Conservation (phyloP, 2,797 vertebrate species). For the Mastacembelus armatus region DNA sequence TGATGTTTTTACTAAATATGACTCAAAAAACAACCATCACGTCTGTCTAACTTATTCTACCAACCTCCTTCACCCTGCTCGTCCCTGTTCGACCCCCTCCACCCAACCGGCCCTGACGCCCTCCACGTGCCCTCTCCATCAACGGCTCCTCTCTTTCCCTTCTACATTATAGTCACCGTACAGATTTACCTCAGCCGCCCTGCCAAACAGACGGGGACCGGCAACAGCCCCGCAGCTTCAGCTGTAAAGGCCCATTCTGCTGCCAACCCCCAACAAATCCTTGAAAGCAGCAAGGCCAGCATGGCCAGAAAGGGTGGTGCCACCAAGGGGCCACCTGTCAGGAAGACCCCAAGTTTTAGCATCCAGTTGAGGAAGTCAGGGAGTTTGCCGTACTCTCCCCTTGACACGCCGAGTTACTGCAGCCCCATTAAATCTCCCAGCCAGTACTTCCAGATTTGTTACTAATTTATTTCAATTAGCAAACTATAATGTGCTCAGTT, state of each 20-base stretch:
- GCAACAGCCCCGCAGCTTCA: conserved; percentile 57
- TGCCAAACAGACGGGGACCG: conserved; percentile 74
- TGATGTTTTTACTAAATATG: conserved; percentile 33
- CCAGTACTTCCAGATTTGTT: conserved; percentile 89
- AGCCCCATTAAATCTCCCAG: conserved; percentile 87
- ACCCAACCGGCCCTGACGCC: conserved; percentile 69
- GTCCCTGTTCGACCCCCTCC: conserved; percentile 22
- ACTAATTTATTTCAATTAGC: conserved; percentile 59
- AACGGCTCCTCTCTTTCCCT: conserved; percentile 70
- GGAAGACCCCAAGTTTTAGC: conserved; percentile 78
- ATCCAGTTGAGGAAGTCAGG: conserved; percentile 82
- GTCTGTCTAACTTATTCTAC: conserved; percentile 64
- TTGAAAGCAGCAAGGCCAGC: conserved; percentile 72
- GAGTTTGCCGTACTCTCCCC: conserved; percentile 78
- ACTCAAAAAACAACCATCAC: conserved; percentile 10
- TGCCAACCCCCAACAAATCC: conserved; percentile 52
- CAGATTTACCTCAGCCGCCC: conserved; percentile 86
- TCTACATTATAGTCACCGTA: conserved; percentile 83
- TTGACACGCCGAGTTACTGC: conserved; percentile 86
- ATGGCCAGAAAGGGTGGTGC: conserved; percentile 58
- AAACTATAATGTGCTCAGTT: not conserved
- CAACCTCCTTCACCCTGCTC: conserved; percentile 41
- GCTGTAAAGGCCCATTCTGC: conserved; percentile 56
- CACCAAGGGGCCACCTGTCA: conserved; percentile 50
- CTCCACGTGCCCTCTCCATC: conserved; percentile 33